Percentiles rank a stretch among this genome's conserved stretches.
These are phyloP conservation scores for Aporophyla lueneburgensis DNA, from an alignment of 2,888 invertebrate species.

Conservation along the genomic window DNA sequence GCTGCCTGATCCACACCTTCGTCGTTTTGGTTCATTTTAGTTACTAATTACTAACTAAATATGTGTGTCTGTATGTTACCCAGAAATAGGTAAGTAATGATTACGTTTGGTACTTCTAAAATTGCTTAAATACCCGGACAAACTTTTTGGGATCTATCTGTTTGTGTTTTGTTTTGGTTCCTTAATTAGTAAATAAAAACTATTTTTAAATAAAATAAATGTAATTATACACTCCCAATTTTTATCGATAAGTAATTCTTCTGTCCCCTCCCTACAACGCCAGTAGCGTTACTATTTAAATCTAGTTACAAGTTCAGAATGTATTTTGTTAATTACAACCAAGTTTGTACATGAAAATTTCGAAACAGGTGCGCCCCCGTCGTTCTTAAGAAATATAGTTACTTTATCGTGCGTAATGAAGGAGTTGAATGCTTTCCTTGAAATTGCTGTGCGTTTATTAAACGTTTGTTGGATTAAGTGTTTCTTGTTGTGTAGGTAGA, in stretches of 20 bases:
- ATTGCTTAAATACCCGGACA: neutral
- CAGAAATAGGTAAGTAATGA: too few relatives aligned
- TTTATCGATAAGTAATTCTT: slow-evolving; percentile 55
- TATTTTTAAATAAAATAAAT: too few relatives aligned
- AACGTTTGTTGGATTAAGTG: slow-evolving; percentile 31
- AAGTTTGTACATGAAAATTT: slow-evolving; percentile 88
- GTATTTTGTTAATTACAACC: slow-evolving; percentile 90
- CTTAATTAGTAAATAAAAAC: neutral
- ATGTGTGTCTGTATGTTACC: too few relatives aligned
- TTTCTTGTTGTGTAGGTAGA: slow-evolving; percentile 7
- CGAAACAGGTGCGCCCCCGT: slow-evolving; percentile 80
- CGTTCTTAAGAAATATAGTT: slow-evolving; percentile 78
- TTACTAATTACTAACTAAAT: neutral
- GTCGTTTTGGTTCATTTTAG: neutral
- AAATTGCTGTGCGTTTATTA: slow-evolving; percentile 55
- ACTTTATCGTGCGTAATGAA: slow-evolving; percentile 69
- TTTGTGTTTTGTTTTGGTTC: neutral
- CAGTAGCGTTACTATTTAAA: slow-evolving; percentile 89
- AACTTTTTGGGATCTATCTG: neutral
- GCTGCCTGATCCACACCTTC: neutral
- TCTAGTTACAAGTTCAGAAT: slow-evolving; percentile 90
- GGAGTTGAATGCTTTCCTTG: slow-evolving; percentile 49
- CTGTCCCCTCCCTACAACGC: slow-evolving; percentile 65
- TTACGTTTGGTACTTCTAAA: too few relatives aligned
- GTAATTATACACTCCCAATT: neutral